phyloP scores from a whole-genome alignment of 2,797 vertebrate genomes.

The Mycteria americana region DNA sequence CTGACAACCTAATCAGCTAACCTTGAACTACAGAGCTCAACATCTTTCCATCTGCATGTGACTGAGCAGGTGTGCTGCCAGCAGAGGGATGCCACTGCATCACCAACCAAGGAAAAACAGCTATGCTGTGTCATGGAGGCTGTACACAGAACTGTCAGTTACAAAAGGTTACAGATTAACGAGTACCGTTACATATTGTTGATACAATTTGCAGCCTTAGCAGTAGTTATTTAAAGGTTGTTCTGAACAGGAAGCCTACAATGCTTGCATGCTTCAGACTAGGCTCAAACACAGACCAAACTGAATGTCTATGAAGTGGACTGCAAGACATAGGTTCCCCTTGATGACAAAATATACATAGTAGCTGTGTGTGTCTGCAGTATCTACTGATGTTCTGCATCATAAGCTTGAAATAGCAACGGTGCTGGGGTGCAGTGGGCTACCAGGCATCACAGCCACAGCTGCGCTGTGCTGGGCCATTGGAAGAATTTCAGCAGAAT shows the following conservation, averaged over 20 bases:
- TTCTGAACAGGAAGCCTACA: neutral
- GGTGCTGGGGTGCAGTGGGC: neutral
- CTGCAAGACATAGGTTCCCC: neutral
- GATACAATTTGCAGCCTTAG: neutral
- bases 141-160: neutral
- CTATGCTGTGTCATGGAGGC: neutral
- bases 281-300: neutral
- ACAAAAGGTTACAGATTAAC: neutral
- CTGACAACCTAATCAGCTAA: neutral
- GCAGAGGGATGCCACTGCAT: neutral
- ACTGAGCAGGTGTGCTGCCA: neutral
- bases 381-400: neutral
- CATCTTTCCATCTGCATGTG: neutral
- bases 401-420: neutral
- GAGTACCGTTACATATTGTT: neutral
- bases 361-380: neutral
- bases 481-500: neutral
- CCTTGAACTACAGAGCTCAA: neutral
- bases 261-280: too few species aligned
- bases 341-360: neutral
- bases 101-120: neutral
- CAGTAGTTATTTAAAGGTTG: neutral
- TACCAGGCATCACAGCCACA: neutral
- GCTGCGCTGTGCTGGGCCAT: neutral
- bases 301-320: rapidly evolving